phyloP scores from a whole-genome alignment of 2,888 invertebrate genomes.

The Scotopteryx bipunctaria region DNA sequence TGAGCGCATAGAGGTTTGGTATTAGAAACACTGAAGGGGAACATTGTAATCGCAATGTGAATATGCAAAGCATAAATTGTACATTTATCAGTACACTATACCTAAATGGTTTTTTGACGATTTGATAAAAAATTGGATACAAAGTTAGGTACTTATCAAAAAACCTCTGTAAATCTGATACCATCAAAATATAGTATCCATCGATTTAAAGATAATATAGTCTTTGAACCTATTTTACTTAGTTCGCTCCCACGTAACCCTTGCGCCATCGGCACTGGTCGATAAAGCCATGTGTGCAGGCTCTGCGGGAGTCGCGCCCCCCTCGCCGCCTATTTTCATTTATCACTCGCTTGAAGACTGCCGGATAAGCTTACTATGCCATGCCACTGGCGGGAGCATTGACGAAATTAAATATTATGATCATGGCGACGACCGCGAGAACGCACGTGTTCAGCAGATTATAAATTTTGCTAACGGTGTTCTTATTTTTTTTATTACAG shows the following conservation, averaged over 20 bases:
- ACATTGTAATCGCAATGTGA: background rate
- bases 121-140: too few relatives aligned
- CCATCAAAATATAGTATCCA: too few relatives aligned
- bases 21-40: background rate
- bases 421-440: constrained; percentile 22
- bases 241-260: constrained; percentile 26
- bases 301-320: constrained; percentile 77
- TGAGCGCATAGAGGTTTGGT: constrained; percentile 36
- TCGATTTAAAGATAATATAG: background rate
- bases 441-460: constrained; percentile 28
- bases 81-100: too few relatives aligned
- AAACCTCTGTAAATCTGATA: too few relatives aligned
- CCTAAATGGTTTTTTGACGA: too few relatives aligned
- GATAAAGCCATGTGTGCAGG: constrained; percentile 78
- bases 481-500: constrained; percentile 1
- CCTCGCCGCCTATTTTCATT: constrained; percentile 81
- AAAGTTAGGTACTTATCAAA: too few relatives aligned
- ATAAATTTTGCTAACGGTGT: constrained; percentile 6
- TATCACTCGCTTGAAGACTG: constrained; percentile 61
- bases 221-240: background rate
- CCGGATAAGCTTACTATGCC: constrained; percentile 46
- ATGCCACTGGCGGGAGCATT: constrained; percentile 34
- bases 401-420: constrained; percentile 39
- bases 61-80: background rate
- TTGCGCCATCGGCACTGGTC: constrained; percentile 54